phyloP scores from a whole-genome alignment of 2,797 vertebrate species.

The Microhierax caerulescens region DNA sequence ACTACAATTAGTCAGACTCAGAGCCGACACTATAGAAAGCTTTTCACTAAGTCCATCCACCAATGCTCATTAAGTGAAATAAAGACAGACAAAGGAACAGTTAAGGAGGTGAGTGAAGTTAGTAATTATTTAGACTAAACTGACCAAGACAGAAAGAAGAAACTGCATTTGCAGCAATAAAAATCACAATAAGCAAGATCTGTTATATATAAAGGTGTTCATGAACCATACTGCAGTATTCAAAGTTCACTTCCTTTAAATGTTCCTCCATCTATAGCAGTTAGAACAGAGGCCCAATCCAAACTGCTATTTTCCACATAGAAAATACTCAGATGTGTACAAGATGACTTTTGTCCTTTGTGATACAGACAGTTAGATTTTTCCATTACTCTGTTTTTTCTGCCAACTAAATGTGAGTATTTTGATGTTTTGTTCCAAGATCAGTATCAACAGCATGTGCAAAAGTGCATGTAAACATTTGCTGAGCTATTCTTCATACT shows the following conservation, averaged over 20 bases:
- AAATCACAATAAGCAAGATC: background rate
- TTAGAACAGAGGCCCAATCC: background rate
- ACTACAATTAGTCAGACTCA: slow-evolving; percentile 2
- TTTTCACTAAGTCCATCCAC: slow-evolving; percentile 24
- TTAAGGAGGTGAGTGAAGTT: background rate
- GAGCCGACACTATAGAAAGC: background rate
- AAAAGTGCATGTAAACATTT: background rate
- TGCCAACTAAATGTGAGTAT: background rate
- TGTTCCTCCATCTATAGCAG: background rate
- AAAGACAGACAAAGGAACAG: background rate
- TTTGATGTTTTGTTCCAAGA: slow-evolving; percentile 1
- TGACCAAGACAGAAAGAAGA: slow-evolving; percentile 10
- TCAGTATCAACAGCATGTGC: background rate
- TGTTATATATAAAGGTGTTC: background rate
- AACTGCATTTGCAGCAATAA: background rate
- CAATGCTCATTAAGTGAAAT: background rate
- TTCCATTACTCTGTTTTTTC: background rate
- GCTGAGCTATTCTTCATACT: background rate
- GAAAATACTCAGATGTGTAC: background rate
- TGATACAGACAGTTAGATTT: background rate
- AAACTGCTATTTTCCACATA: background rate
- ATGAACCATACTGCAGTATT: background rate
- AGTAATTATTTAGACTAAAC: slow-evolving; percentile 10
- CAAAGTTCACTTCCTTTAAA: background rate
- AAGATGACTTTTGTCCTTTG: background rate